These are phyloP conservation scores for Lacerta viridis DNA, from an alignment of 2,797 vertebrate species.

Conservation along the genomic window DNA sequence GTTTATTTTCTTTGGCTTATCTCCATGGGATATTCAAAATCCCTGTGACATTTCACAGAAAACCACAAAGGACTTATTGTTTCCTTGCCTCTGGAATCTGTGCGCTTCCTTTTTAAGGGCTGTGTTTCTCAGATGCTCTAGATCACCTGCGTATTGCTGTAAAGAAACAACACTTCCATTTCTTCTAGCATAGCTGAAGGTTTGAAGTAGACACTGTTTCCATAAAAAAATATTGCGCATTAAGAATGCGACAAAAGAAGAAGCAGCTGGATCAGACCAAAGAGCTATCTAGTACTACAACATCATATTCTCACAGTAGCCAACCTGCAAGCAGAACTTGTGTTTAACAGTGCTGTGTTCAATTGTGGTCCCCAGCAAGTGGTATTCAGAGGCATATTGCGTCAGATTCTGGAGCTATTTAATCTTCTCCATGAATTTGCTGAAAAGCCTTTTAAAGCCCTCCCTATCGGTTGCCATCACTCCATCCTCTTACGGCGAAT, in stretches of 20 bases:
- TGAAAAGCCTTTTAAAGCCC: too few relatives aligned
- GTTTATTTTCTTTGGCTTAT: slow-evolving; percentile 29
- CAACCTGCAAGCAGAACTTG: too few relatives aligned
- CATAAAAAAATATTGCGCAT: slow-evolving; percentile 5
- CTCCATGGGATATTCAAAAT: neutral
- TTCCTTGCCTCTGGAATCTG: slow-evolving; percentile 26
- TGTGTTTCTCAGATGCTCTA: slow-evolving; percentile 15
- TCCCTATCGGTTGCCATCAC: too few relatives aligned
- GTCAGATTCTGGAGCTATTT: too few relatives aligned
- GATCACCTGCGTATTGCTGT: slow-evolving; percentile 24
- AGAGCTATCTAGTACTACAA: too few relatives aligned
- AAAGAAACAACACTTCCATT: neutral
- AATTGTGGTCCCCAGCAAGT: too few relatives aligned
- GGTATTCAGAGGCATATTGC: too few relatives aligned
- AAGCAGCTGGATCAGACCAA: too few relatives aligned
- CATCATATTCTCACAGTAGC: too few relatives aligned
- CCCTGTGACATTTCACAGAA: neutral
- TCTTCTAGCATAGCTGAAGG: neutral
- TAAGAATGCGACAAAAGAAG: neutral
- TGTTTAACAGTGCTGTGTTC: too few relatives aligned
- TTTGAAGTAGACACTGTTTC: neutral
- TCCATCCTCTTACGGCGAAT: too few relatives aligned
- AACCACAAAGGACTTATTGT: neutral
- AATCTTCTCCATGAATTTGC: too few relatives aligned
- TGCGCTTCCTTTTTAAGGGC: slow-evolving; percentile 6